These are phyloP conservation scores for Ennomos erosarius DNA, from an alignment of 2,888 invertebrate species.

Conservation along the genomic window DNA sequence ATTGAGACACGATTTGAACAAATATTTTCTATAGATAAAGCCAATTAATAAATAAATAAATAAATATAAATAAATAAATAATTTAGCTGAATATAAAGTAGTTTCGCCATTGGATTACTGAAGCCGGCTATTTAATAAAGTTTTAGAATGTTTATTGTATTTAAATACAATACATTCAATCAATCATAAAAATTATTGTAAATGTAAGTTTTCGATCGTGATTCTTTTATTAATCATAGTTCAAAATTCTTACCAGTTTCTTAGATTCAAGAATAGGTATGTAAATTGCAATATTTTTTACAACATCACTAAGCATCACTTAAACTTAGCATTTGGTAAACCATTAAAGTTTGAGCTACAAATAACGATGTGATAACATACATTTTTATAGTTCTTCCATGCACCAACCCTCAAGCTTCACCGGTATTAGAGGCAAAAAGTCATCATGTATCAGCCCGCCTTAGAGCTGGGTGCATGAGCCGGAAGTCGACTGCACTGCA, in stretches of 20 bases:
- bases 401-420: slow-evolving; percentile 14
- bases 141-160: slow-evolving; percentile 1
- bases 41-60: slow-evolving; percentile 20
- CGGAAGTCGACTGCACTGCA: slow-evolving; percentile 67
- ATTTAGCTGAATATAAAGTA: slow-evolving; percentile 16
- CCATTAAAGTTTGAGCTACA: too few species aligned
- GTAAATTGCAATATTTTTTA: too few species aligned
- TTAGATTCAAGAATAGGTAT: too few species aligned
- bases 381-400: background rate
- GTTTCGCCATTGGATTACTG: slow-evolving; percentile 15
- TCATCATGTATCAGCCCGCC: slow-evolving; percentile 62
- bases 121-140: slow-evolving; percentile 9
- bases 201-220: background rate
- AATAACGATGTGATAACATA: too few species aligned
- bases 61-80: too few species aligned
- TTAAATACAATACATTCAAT: too few species aligned
- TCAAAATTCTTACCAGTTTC: background rate
- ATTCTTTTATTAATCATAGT: background rate
- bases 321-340: too few species aligned
- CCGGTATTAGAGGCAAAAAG: slow-evolving; percentile 43
- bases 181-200: too few species aligned
- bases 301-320: too few species aligned
- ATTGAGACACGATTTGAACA: slow-evolving; percentile 34
- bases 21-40: slow-evolving; percentile 33
- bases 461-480: slow-evolving; percentile 56